phyloP scores from a whole-genome alignment of 2,113 vertebrate species.

The Diphyllodes magnificus region DNA sequence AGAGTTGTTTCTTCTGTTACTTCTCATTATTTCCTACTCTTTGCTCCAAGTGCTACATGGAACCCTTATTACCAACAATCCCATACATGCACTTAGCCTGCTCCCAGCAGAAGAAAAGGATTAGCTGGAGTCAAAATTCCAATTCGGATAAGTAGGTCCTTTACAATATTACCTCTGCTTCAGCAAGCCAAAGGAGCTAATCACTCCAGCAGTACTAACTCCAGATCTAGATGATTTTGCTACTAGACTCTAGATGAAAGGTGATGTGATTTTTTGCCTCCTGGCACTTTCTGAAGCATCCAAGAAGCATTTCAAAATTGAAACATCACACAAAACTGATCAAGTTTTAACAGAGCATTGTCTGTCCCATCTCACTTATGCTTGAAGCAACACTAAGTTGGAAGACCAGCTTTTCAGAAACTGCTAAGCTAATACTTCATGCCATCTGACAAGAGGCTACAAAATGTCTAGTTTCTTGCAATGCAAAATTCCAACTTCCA shows the following conservation, averaged over 20 bases:
- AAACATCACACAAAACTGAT: not conserved
- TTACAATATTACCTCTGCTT: constrained; percentile 31
- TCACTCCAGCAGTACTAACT: not conserved
- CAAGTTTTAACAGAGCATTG: not conserved
- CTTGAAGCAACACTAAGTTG: not conserved
- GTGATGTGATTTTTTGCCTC: not conserved
- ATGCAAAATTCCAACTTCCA: not conserved
- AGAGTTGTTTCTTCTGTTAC: not conserved
- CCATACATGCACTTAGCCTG: not conserved
- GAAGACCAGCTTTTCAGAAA: not conserved
- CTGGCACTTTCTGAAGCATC: not conserved
- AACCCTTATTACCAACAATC: not conserved
- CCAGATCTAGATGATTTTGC: not conserved
- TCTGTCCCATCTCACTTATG: not conserved
- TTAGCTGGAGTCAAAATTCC: constrained; percentile 55
- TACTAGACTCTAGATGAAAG: not conserved
- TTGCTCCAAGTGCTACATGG: not conserved
- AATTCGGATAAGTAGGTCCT: constrained; percentile 15
- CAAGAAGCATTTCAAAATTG: not conserved
- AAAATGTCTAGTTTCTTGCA: not conserved
- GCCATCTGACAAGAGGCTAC: not conserved
- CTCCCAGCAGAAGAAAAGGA: constrained; percentile 29
- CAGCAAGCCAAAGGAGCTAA: constrained; percentile 31
- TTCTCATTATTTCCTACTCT: not conserved
- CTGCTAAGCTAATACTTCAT: not conserved